Evolutionary conservation across 1,140 invertebrate genomes (phyloP).

Genomic region (Drosophila sproati): DNA sequence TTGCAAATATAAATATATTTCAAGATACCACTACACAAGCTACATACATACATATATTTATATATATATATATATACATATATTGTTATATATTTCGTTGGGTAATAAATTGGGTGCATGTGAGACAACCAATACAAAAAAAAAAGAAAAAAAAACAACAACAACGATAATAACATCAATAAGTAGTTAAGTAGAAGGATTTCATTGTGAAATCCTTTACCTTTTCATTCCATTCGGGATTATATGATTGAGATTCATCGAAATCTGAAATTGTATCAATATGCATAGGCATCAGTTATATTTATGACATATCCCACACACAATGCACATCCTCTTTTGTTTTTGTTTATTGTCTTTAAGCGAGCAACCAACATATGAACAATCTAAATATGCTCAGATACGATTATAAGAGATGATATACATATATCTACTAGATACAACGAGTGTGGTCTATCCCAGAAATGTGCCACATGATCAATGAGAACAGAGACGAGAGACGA

Average conservation of each 20-base stretch:
- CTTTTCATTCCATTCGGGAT: slow-evolving; percentile 84
- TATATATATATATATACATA: not conserved
- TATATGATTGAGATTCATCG: slow-evolving; percentile 83
- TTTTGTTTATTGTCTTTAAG: slow-evolving; percentile 20
- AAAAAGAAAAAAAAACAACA: slow-evolving; percentile 32
- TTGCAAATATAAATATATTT: slow-evolving; percentile 20
- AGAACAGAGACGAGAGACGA: not conserved
- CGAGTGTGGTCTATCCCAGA: slow-evolving; percentile 1
- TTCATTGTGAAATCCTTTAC: slow-evolving; percentile 77
- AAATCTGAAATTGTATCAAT: slow-evolving; percentile 84
- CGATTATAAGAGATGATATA: not conserved
- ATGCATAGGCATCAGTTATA: slow-evolving; percentile 51
- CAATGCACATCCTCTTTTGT: not conserved
- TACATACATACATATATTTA: slow-evolving; percentile 38
- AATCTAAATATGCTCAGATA: slow-evolving; percentile 25
- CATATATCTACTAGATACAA: slow-evolving; percentile 26
- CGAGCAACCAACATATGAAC: slow-evolving; percentile 43
- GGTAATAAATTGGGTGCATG: slow-evolving; percentile 55
- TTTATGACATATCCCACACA: slow-evolving; percentile 4
- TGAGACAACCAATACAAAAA: slow-evolving; percentile 19
- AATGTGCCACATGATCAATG: slow-evolving; percentile 15
- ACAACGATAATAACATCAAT: slow-evolving; percentile 51
- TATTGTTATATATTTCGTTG: not conserved
- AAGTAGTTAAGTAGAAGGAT: slow-evolving; percentile 58
- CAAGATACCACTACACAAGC: slow-evolving; percentile 62